Percentiles rank a stretch among this genome's conserved stretches.
These are phyloP conservation scores for Lutra lutra DNA, from an alignment of 2,797 vertebrate genomes.

Conservation along the genomic window DNA sequence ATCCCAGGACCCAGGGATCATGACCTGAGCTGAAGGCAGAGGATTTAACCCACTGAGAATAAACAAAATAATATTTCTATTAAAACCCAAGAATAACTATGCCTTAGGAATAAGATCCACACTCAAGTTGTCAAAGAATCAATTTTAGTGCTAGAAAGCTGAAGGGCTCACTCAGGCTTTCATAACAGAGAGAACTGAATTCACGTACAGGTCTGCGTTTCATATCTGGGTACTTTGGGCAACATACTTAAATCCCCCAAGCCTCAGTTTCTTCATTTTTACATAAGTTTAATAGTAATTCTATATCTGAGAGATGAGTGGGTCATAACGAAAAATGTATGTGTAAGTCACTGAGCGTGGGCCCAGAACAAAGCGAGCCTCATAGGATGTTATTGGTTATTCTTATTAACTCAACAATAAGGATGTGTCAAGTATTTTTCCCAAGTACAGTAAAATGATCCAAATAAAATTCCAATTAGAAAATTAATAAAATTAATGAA, in stretches of 20 bases:
- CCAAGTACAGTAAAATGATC: neutral
- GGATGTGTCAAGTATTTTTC: neutral
- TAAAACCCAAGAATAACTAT: no score
- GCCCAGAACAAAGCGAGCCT: neutral
- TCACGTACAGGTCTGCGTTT: neutral
- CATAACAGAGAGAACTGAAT: neutral
- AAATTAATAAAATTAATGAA: neutral
- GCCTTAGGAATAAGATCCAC: neutral
- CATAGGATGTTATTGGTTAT: neutral
- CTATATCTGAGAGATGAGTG: neutral
- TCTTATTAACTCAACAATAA: neutral
- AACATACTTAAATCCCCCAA: neutral
- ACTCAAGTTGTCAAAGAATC: neutral
- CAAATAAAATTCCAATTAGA: neutral
- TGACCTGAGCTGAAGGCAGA: no score
- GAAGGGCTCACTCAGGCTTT: neutral
- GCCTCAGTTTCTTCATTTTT: neutral
- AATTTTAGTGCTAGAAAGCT: neutral
- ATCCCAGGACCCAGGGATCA: no score
- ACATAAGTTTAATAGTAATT: neutral
- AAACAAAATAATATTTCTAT: neutral
- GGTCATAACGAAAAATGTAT: neutral
- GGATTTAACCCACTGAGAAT: no score
- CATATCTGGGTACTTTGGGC: neutral
- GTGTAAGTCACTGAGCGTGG: neutral